Evolutionary conservation across 92 coral and sea anemone genomes (phyloP).

Genomic region (Zoanthus gigantus): DNA sequence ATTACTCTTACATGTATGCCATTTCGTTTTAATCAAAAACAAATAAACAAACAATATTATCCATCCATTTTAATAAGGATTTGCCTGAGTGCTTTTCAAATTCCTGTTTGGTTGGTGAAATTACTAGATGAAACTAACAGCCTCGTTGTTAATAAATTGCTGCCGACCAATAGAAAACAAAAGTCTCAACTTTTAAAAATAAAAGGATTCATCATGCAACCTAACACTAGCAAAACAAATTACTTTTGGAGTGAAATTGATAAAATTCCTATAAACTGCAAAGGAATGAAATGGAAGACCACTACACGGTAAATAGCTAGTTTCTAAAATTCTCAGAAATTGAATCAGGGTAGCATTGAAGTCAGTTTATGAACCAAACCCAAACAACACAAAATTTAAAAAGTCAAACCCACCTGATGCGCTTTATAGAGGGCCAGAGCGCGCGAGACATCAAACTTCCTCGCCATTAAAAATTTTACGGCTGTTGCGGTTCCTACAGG

Average conservation of each 20-base stretch:
- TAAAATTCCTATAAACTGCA: constrained; percentile 7
- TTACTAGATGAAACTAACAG: neutral
- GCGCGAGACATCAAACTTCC: constrained; percentile 88
- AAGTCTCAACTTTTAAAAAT: neutral
- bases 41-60: neutral
- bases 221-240: neutral
- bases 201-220: neutral
- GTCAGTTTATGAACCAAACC: neutral
- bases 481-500: constrained; percentile 95
- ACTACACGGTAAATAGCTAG: neutral
- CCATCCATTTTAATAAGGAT: neutral
- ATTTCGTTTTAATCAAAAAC: neutral
- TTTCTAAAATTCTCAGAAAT: neutral
- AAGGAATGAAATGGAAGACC: neutral
- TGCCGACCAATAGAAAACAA: neutral
- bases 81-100: constrained; percentile 10
- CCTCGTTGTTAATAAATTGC: neutral
- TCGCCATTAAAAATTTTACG: constrained; percentile 87
- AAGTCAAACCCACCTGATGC: constrained; percentile 69
- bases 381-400: neutral
- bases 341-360: neutral
- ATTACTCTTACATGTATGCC: neutral
- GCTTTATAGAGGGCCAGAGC: constrained; percentile 78
- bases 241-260: neutral
- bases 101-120: neutral